phyloP scores from a whole-genome alignment of 2,113 vertebrate species.

The Megaceryle maxima region DNA sequence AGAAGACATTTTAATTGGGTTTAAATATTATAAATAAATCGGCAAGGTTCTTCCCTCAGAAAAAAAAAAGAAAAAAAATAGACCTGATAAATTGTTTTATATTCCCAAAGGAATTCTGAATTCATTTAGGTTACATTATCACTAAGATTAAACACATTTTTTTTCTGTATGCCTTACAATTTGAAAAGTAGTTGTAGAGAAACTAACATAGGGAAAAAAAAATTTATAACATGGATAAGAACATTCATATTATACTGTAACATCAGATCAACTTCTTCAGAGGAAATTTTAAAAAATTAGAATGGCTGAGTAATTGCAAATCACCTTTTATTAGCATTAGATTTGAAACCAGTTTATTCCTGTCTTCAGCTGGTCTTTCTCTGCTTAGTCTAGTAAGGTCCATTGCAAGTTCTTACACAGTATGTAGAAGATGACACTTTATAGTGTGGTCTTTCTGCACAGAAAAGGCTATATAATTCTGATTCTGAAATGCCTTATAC shows the following conservation, averaged over 20 bases:
- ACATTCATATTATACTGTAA: not conserved
- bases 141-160: not conserved
- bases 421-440: not conserved
- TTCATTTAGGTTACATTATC: not conserved
- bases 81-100: not conserved
- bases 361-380: not conserved
- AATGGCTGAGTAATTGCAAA: no score
- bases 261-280: no score
- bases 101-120: not conserved
- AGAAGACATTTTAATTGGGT: slow-evolving; percentile 27
- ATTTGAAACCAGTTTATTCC: not conserved
- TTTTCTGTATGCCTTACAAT: not conserved
- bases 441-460: not conserved
- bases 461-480: not conserved
- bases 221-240: not conserved
- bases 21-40: slow-evolving; percentile 36
- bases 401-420: not conserved
- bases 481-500: not conserved
- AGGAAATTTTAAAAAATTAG: no score
- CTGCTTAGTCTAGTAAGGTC: not conserved
- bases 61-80: not conserved
- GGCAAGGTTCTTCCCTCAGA: not conserved
- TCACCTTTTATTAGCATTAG: no score
- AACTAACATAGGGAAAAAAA: not conserved
- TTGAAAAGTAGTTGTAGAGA: not conserved